Conservation (phyloP, 1,140 invertebrate species). For the Nylanderia fulva region DNA sequence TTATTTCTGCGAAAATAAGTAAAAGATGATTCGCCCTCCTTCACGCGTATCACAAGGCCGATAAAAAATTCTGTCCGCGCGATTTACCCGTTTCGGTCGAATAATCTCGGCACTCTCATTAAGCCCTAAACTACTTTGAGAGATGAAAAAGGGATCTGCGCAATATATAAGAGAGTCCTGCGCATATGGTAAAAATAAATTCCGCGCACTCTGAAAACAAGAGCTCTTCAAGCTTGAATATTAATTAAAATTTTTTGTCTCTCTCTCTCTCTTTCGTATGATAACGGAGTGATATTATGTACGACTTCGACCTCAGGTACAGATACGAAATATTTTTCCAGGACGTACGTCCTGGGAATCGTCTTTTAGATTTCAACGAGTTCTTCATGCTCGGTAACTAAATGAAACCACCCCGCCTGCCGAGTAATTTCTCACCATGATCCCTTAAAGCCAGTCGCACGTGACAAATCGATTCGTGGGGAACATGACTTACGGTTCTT, state of each 20-base stretch:
- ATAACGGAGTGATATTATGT: background rate
- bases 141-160: background rate
- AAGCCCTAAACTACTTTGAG: slow-evolving; percentile 16
- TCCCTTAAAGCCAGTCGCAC: slow-evolving; percentile 60
- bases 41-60: background rate
- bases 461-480: slow-evolving; percentile 66
- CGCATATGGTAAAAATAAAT: slow-evolving; percentile 22
- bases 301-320: slow-evolving; percentile 14
- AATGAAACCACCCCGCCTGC: slow-evolving; percentile 23
- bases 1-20: slow-evolving; percentile 10
- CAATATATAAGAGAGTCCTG: too few species aligned
- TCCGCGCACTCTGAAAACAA: background rate
- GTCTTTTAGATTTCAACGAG: slow-evolving; percentile 48
- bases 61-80: slow-evolving; percentile 22
- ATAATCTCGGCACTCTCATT: slow-evolving; percentile 37
- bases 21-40: background rate
- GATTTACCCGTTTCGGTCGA: slow-evolving; percentile 18
- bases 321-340: slow-evolving; percentile 39
- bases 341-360: background rate
- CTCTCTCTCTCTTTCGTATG: background rate
- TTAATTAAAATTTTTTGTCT: slow-evolving; percentile 7
- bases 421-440: slow-evolving; percentile 65
- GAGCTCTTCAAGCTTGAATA: background rate
- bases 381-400: slow-evolving; percentile 53
- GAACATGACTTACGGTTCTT: slow-evolving; percentile 63